Conservation (phyloP, 1,140 invertebrate species). For the Lysiphlebus fabarum region DNA sequence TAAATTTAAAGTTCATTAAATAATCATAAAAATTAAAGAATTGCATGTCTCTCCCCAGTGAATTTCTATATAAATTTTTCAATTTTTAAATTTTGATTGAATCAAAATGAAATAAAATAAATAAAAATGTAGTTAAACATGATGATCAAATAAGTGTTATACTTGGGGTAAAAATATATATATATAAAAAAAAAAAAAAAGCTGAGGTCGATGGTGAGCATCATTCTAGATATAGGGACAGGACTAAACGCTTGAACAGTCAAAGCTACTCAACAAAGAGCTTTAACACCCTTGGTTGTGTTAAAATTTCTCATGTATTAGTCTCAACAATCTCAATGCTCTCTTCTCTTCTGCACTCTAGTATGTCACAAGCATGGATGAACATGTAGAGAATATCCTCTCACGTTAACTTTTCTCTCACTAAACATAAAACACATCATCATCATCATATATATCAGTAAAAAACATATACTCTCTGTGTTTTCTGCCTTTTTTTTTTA, state of each 20-base stretch:
- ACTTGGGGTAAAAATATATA: no score
- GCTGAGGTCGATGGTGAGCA: slow-evolving; percentile 30
- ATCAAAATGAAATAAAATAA: no score
- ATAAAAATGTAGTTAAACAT: no score
- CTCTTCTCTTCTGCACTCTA: slow-evolving; percentile 34
- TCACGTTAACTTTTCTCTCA: not conserved
- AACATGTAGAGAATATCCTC: slow-evolving; percentile 22
- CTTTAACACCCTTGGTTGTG: slow-evolving; percentile 21
- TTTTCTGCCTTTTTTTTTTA: not conserved
- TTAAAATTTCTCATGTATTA: no score
- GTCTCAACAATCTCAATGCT: slow-evolving; percentile 33
- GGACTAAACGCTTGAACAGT: slow-evolving; percentile 38
- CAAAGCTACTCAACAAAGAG: slow-evolving; percentile 39
- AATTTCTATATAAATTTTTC: no score
- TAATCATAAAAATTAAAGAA: no score
- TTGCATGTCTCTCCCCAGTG: no score
- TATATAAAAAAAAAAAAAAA: slow-evolving; percentile 6
- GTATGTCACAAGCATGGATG: slow-evolving; percentile 38
- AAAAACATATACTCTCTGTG: not conserved
- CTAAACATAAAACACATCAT: no score
- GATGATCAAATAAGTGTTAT: no score
- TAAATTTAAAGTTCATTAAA: no score
- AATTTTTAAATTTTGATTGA: no score
- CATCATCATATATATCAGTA: not conserved
- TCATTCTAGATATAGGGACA: no score